Conservation (phyloP, 2,888 invertebrate species). For the Lordiphosa andalusiaca region DNA sequence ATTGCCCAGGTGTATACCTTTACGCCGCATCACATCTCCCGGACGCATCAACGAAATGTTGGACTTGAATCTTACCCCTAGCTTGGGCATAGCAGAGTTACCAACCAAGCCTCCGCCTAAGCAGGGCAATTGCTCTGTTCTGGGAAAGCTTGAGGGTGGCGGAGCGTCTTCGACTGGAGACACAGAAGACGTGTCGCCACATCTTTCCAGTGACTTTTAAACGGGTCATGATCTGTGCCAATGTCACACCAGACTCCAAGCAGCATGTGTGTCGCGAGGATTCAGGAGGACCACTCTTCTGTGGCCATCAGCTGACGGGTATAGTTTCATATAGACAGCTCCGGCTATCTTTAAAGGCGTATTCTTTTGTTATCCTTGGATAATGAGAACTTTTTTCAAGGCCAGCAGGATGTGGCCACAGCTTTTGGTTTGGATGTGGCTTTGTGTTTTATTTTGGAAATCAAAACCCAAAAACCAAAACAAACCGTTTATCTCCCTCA, state of each 20-base stretch:
- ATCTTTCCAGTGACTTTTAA: constrained; percentile 6
- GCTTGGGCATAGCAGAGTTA: constrained; percentile 12
- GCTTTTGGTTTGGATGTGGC: neutral
- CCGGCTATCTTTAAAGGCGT: constrained; percentile 17
- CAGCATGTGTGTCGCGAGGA: constrained; percentile 16
- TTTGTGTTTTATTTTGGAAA: too few species aligned
- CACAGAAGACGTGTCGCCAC: neutral
- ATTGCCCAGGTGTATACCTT: constrained; percentile 8
- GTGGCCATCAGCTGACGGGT: constrained; percentile 14
- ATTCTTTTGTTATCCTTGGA: constrained; percentile 17
- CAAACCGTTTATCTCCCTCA: too few species aligned
- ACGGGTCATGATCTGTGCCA: constrained; percentile 19
- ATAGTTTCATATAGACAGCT: constrained; percentile 18
- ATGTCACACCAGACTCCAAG: neutral
- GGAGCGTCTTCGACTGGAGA: neutral
- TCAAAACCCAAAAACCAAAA: too few species aligned
- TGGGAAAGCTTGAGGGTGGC: constrained; percentile 4
- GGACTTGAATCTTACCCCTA: constrained; percentile 14
- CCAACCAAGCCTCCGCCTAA: neutral
- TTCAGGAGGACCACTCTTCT: constrained; percentile 22
- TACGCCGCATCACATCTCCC: neutral
- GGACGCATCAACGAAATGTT: constrained; percentile 3
- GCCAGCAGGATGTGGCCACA: neutral
- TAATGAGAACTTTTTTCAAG: neutral
- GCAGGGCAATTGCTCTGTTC: constrained; percentile 4